phyloP scores from a whole-genome alignment of 2,888 invertebrate species.

The Unio pictorum region DNA sequence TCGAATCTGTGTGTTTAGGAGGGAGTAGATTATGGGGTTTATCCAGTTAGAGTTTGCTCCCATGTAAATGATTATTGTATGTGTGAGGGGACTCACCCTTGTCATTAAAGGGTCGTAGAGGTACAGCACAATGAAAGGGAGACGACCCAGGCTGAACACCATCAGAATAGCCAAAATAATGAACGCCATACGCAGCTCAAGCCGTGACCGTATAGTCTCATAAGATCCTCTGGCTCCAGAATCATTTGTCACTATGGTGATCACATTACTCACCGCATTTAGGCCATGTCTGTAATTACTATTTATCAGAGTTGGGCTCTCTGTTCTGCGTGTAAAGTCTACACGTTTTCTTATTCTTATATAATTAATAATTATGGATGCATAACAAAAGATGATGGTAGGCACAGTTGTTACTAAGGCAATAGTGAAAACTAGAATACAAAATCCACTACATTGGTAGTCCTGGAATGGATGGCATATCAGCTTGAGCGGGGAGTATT shows the following conservation, averaged over 20 bases:
- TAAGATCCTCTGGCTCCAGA: neutral
- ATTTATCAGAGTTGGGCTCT: too few species aligned
- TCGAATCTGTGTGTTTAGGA: constrained; percentile 28
- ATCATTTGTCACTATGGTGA: too few species aligned
- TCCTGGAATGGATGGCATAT: constrained; percentile 38
- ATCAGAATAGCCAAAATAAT: constrained; percentile 33
- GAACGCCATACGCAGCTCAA: constrained; percentile 31
- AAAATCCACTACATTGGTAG: constrained; percentile 27
- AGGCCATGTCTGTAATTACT: too few species aligned
- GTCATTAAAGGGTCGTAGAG: constrained; percentile 29
- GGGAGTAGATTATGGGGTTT: constrained; percentile 38
- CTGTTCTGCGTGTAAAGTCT: too few species aligned
- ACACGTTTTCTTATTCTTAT: constrained; percentile 13
- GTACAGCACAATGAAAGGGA: constrained; percentile 35
- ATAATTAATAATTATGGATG: constrained; percentile 28
- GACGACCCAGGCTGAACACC: constrained; percentile 25
- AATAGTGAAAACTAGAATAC: constrained; percentile 28
- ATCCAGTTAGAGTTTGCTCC: constrained; percentile 34
- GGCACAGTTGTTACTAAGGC: constrained; percentile 29
- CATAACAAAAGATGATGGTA: constrained; percentile 30
- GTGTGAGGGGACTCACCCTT: constrained; percentile 22
- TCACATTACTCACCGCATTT: too few species aligned
- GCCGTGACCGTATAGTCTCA: constrained; percentile 17
- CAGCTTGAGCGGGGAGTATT: constrained; percentile 37
- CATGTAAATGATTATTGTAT: constrained; percentile 31